Evolutionary conservation across 2,113 vertebrate genomes (phyloP), one percentile per base, ranked within the genome.

Genomic region (Suncus etruscus): DNA sequence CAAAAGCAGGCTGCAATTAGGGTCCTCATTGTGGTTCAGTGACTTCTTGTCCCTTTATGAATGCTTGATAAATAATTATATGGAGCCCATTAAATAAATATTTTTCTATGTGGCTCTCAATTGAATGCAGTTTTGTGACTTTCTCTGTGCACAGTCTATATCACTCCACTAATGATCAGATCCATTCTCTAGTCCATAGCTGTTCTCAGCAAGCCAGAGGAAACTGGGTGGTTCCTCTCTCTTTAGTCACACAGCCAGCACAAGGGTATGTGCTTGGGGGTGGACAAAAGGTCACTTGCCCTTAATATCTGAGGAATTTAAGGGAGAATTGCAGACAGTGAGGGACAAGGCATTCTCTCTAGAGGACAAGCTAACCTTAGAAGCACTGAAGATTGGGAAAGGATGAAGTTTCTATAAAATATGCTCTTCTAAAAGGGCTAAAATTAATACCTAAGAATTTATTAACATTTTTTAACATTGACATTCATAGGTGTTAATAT

Each of bases 101-200:
- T 88, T 93, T 95, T 94, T 93, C 78, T 94, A 79, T 89, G 80
- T 94, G 86, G 47, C 39, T 89, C 80, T 94, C 89, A 75, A 61
- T 24, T 76, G 20, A 47, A 50, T n/a, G 66, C 58, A 87, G 27
- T 74, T 61, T 39, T 92, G 93, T 94, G 86, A 22, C 76, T 93
- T 89, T 74, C 90, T 94, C 6, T 83, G 27, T 63, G 92, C 93
- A 80, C 72, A 79, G 8, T 45, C 65, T 77, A 8, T 84, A 86
- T 83, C 29, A 89, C 72, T 29, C 61, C 24, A 22, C 4, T 14
- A 27, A 45, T n/a, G 76, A 65, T 18, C 48, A 84, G 70, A 51
- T 25, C 32, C 48, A 58, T 58, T 27, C 69, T 25, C 47, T 3
- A 8, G 51, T 27, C 74, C 5, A 1, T 31, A 50, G 50, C 58